Percentiles rank a stretch among this genome's conserved stretches.
Evolutionary conservation across 2,888 invertebrate species (phyloP).

Genomic region (Lycia hirtaria): DNA sequence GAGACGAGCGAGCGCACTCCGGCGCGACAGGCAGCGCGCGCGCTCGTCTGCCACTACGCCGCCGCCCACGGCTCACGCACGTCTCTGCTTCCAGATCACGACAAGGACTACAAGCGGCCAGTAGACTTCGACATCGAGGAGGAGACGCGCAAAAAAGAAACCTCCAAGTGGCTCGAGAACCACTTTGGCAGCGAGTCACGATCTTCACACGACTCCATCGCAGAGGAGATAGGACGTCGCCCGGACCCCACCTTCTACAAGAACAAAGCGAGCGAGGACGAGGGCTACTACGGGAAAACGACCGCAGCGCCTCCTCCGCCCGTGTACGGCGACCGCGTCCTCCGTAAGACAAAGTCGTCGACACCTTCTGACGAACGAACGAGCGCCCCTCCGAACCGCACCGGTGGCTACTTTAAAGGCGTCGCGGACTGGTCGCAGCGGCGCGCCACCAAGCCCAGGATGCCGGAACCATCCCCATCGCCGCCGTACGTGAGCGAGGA

Average conservation of each 20-base stretch:
- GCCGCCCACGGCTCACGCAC: constrained; percentile 46
- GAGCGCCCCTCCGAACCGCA: constrained; percentile 71
- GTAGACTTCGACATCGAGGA: constrained; percentile 95
- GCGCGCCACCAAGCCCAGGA: constrained; percentile 80
- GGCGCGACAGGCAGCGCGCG: constrained; percentile 60
- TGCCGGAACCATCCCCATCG: constrained; percentile 81
- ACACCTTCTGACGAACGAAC: constrained; percentile 82
- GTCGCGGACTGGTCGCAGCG: constrained; percentile 93
- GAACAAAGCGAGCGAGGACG: constrained; percentile 82
- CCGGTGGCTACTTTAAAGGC: constrained; percentile 88
- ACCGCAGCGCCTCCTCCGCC: constrained; percentile 76
- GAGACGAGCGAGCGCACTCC: constrained; percentile 66
- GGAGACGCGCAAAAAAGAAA: constrained; percentile 94
- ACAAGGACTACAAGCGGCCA: constrained; percentile 92
- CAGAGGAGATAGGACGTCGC: constrained; percentile 87
- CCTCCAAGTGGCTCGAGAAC: constrained; percentile 95
- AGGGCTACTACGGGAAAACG: constrained; percentile 77
- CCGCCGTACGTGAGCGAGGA: constrained; percentile 75
- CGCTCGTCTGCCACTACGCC: constrained; percentile 60
- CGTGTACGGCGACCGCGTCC: constrained; percentile 73
- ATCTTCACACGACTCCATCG: constrained; percentile 90
- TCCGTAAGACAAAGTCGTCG: constrained; percentile 83
- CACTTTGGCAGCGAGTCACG: constrained; percentile 95
- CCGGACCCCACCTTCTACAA: constrained; percentile 91
- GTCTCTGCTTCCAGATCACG: constrained; percentile 85